These are phyloP conservation scores for Nasonia oneida DNA, from an alignment of 2,888 invertebrate species.

Conservation along the genomic window DNA sequence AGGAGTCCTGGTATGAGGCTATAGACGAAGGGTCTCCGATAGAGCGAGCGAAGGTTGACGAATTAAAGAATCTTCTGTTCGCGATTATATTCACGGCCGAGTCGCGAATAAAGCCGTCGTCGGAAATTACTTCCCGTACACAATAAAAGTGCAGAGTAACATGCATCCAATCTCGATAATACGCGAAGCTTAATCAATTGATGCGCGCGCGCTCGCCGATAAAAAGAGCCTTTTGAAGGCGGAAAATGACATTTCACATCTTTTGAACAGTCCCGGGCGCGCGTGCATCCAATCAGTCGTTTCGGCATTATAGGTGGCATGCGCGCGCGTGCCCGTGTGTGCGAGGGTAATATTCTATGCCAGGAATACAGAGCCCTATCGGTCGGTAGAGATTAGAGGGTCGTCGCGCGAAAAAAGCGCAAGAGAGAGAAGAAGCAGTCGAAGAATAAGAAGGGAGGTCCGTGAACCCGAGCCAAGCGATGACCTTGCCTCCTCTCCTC, in stretches of 20 bases:
- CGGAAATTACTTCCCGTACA: neutral
- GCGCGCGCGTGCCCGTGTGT: too few species aligned
- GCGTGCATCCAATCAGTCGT: too few species aligned
- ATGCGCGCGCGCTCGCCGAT: neutral
- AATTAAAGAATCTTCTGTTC: neutral
- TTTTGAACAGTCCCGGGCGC: neutral
- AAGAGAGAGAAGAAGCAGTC: neutral
- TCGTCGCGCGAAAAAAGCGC: neutral
- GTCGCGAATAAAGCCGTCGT: neutral
- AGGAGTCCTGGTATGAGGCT: neutral
- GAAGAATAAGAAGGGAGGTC: neutral
- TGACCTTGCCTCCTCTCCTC: conserved; percentile 38
- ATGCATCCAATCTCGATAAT: neutral
- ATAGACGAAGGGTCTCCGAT: neutral
- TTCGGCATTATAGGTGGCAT: too few species aligned
- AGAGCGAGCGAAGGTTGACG: neutral
- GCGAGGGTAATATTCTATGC: neutral
- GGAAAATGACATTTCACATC: neutral
- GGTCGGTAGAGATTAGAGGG: neutral
- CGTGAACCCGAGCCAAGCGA: conserved; percentile 17
- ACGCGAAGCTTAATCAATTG: conserved; percentile 1
- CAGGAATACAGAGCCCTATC: too few species aligned
- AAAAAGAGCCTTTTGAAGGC: neutral
- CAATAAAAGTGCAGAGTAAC: conserved; percentile 2
- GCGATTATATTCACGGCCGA: neutral